A percentile compares a stretch with the other conserved stretches of the same genome.
Conservation (phyloP, 2,113 vertebrate genomes). For the Meleagris gallopavo region DNA sequence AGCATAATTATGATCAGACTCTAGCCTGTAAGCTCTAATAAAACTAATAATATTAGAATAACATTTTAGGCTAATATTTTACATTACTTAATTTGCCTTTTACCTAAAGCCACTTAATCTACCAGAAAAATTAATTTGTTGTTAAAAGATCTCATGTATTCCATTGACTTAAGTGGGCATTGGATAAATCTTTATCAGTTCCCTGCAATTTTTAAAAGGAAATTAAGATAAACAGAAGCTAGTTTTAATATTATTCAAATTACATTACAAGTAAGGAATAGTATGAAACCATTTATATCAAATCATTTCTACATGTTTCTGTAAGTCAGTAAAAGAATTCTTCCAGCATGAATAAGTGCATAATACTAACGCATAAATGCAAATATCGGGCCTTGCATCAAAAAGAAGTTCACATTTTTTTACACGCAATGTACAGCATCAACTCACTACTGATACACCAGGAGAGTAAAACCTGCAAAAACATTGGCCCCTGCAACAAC, state of each 20-base stretch:
- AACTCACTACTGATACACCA: background rate
- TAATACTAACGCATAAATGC: background rate
- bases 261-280: background rate
- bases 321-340: background rate
- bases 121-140: background rate
- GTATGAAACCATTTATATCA: background rate
- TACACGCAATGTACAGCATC: background rate
- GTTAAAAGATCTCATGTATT: constrained; percentile 24
- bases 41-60: constrained; percentile 35
- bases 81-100: constrained; percentile 33
- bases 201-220: background rate
- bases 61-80: constrained; percentile 40
- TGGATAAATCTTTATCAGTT: background rate
- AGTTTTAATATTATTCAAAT: background rate
- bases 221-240: background rate
- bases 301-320: background rate
- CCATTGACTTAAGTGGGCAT: background rate
- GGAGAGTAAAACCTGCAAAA: background rate
- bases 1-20: background rate
- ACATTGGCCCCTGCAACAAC: background rate
- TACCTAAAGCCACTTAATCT: background rate
- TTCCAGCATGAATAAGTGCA: background rate
- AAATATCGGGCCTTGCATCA: background rate
- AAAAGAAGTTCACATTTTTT: background rate
- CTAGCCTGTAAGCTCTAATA: background rate